Conservation (phyloP, 2,888 invertebrate genomes). For the Cancer borealis region DNA sequence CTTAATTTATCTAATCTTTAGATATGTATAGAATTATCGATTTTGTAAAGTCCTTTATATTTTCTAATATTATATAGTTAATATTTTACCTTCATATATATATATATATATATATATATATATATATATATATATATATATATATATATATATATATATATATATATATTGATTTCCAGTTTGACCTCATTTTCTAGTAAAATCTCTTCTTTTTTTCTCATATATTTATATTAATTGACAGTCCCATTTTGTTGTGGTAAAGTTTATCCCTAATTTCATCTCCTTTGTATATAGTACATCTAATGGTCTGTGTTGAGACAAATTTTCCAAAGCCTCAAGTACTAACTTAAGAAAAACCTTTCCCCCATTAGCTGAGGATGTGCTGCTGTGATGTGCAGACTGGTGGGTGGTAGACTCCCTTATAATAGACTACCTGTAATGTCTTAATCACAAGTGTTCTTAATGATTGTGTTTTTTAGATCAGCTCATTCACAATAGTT, state of each 20-base stretch:
- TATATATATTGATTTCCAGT: background rate
- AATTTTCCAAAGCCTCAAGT: background rate
- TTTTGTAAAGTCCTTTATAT: background rate
- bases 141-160: too few relatives aligned
- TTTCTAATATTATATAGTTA: background rate
- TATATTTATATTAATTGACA: background rate
- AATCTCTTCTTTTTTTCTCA: background rate
- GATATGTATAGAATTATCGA: background rate
- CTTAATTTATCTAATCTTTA: background rate
- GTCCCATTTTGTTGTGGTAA: background rate
- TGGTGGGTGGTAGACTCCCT: background rate
- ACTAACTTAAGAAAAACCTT: background rate
- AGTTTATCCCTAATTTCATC: background rate
- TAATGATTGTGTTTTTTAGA: background rate
- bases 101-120: too few relatives aligned
- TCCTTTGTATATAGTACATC: background rate
- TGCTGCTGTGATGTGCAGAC: background rate
- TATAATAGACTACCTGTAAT: background rate
- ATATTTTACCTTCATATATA: background rate
- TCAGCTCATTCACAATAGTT: background rate
- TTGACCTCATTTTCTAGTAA: background rate
- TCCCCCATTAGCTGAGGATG: background rate
- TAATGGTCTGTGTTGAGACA: background rate
- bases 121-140: too few relatives aligned
- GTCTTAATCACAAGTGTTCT: constrained; percentile 28